phyloP scores from a whole-genome alignment of 2,113 vertebrate species.

The Sclerurus mexicanus region DNA sequence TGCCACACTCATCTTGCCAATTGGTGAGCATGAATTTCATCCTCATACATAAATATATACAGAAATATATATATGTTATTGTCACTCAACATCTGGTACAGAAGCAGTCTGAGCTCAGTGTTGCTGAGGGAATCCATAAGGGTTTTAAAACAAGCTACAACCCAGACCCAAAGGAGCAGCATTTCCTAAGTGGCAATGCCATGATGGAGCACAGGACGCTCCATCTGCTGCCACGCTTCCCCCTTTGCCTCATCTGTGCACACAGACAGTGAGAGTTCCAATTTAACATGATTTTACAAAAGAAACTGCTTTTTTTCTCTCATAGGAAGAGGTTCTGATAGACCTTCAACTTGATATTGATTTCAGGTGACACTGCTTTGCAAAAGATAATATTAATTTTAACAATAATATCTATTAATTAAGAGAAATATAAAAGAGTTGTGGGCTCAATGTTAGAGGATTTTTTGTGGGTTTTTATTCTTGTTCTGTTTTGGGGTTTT shows the following conservation, averaged over 20 bases:
- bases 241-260: neutral
- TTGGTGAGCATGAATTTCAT: neutral
- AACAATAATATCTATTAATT: neutral
- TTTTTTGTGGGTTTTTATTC: neutral
- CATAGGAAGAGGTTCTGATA: neutral
- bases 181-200: neutral
- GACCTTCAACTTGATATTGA: neutral
- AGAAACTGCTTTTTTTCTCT: neutral
- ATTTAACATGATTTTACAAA: neutral
- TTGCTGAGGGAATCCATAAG: neutral
- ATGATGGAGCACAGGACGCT: too few relatives aligned
- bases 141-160: neutral
- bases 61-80: neutral
- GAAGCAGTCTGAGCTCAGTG: neutral
- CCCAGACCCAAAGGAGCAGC: neutral
- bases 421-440: neutral
- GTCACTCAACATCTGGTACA: neutral
- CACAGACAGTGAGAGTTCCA: neutral
- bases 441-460: fast-evolving
- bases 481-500: neutral
- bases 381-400: neutral
- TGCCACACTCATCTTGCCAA: neutral
- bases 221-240: neutral
- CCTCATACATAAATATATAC: neutral
- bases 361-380: neutral